Evolutionary conservation across 2,113 vertebrate species (phyloP).

Genomic region (Pseudorasbora parva): DNA sequence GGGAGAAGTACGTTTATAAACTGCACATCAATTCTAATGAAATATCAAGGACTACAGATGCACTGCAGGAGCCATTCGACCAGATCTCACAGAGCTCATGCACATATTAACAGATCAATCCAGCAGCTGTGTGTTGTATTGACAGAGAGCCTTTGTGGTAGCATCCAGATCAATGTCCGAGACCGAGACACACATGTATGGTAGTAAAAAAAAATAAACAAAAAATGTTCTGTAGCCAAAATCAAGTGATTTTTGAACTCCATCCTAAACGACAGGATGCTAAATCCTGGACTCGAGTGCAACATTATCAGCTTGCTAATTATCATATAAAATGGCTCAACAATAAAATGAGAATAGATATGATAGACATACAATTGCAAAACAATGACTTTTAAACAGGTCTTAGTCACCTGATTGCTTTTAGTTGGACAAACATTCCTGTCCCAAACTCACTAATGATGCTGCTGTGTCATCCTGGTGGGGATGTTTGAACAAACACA

Average conservation of each 20-base stretch:
- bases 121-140: conserved; percentile 42
- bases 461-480: neutral
- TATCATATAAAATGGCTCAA: neutral
- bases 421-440: neutral
- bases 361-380: neutral
- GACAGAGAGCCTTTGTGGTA: conserved; percentile 35
- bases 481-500: neutral
- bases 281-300: neutral
- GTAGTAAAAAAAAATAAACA: conserved; percentile 14
- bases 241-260: neutral
- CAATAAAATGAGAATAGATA: neutral
- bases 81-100: neutral
- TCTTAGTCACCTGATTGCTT: neutral
- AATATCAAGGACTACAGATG: conserved; percentile 37
- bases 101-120: conserved; percentile 42
- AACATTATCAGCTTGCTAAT: neutral
- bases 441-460: neutral
- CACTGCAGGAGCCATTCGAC: conserved; percentile 1
- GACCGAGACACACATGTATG: neutral
- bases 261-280: neutral
- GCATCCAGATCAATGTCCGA: conserved; percentile 37
- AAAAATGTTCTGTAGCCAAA: neutral
- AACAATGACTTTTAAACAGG: neutral
- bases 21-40: conserved; percentile 35
- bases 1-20: conserved; percentile 9